Base-by-base conservation (phyloP, 2,113 vertebrate genomes). In the Gavia stellata region DNA sequence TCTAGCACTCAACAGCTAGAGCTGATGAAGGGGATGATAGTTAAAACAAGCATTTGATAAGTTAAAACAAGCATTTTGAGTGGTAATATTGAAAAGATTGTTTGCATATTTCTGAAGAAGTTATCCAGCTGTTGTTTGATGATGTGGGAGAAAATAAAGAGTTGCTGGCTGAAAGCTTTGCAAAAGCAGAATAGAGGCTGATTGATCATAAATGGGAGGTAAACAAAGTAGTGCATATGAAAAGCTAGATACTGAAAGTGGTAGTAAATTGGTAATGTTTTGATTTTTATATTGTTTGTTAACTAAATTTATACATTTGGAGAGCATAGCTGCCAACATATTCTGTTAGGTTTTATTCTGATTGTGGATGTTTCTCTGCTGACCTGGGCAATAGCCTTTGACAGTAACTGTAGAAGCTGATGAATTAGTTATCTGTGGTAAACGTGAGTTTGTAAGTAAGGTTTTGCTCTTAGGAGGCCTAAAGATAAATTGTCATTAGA, bases 1-100 rank as follows among this genome's bases (percentile, higher is more conserved):
- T 56, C 26, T 8, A 33, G 26, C 1, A 20, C 45, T 81, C 26
- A 56, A 1, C 5, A 0, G 0, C 55, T 67, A n/a, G n/a, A n/a
- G n/a, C n/a, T n/a, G n/a, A n/a, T n/a, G n/a, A 38, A 56, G 18
- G 17, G 20, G 11, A 31, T 63, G 4, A n/a, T 33, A 26, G 20
- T 72, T 6, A n/a, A 62, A 26, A 59, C 10, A 55, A 59, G 4
- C 12, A 28, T 63, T 87, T 47, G n/a, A n/a, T n/a, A n/a, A 75
- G 9, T 80, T 92, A 10, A 50, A 26, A 59, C 10, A 55, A 59
- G 4, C 12, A 28, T 63, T 87, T 47, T 52, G 38, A 91, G 36
- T 86, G 4, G 7, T 75, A 65, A 42, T 66, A 52, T 25, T 83
- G 45, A 68, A 73, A 66, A 77, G 17, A 44, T 8, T 38, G 1